phyloP scores from a whole-genome alignment of 2,113 vertebrate species.

The Pollimyrus isidori region DNA sequence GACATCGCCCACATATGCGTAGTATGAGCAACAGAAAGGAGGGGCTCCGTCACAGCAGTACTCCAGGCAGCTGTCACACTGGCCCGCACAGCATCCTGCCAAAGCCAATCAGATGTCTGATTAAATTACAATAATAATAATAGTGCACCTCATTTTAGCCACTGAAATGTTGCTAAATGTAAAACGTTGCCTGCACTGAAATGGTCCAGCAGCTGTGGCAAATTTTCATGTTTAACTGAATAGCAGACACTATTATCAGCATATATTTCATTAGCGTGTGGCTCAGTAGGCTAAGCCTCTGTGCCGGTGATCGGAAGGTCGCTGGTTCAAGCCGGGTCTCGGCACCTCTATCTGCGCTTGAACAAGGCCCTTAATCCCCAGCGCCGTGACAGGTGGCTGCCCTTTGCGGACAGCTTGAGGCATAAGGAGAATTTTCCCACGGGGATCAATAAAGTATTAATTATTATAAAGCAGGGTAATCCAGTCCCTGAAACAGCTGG shows the following conservation, averaged over 20 bases:
- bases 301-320: too few species aligned
- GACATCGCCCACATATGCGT: conserved; percentile 84
- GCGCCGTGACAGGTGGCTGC: too few species aligned
- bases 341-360: too few species aligned
- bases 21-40: conserved; percentile 89
- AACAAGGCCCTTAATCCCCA: too few species aligned
- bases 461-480: not conserved
- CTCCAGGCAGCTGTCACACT: conserved; percentile 75
- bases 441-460: too few species aligned
- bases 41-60: conserved; percentile 83
- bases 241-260: not conserved
- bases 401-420: too few species aligned
- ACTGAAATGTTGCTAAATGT: not conserved
- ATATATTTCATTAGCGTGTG: not conserved
- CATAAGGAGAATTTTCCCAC: too few species aligned
- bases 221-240: not conserved
- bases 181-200: too few species aligned
- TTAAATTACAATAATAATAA: not conserved
- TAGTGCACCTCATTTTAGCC: not conserved
- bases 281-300: too few species aligned
- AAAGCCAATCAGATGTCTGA: conserved; percentile 2
- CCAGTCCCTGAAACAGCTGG: not conserved
- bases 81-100: conserved; percentile 64
- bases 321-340: too few species aligned
- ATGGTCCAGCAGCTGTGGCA: too few species aligned